Conservation (phyloP, 2,888 invertebrate species). For the Chrysina gloriosa region DNA sequence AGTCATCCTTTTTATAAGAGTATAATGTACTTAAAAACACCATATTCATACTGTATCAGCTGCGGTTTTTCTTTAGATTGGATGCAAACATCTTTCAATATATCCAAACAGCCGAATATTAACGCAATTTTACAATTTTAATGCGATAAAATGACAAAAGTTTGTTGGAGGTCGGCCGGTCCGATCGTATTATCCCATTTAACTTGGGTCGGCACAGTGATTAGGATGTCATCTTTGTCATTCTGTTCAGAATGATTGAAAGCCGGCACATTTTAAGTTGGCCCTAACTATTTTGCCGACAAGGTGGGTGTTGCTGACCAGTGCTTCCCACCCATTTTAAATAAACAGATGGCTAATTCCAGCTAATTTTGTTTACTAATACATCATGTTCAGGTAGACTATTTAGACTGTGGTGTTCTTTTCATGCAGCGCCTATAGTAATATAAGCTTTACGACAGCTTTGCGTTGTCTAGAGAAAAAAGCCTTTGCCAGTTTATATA, state of each 20-base stretch:
- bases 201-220: constrained; percentile 48
- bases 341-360: constrained; percentile 35
- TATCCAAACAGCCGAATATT: too few relatives aligned
- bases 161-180: constrained; percentile 17
- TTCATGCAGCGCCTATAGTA: background rate
- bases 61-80: too few relatives aligned
- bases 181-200: constrained; percentile 14
- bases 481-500: too few relatives aligned
- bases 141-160: constrained; percentile 19
- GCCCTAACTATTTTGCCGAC: constrained; percentile 44
- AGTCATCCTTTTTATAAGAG: too few relatives aligned
- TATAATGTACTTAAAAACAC: too few relatives aligned
- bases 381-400: background rate
- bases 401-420: background rate
- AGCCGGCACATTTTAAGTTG: constrained; percentile 49
- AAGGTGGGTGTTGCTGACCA: constrained; percentile 46
- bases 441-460: too few relatives aligned
- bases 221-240: constrained; percentile 60
- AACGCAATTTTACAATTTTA: constrained; percentile 3
- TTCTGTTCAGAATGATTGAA: constrained; percentile 56
- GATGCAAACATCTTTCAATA: too few relatives aligned
- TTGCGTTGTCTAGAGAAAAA: too few relatives aligned
- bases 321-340: constrained; percentile 5
- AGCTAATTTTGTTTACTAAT: constrained; percentile 34
- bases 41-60: too few relatives aligned